These are phyloP conservation scores for Thecocarcelia acutangulata DNA, from an alignment of 2,888 invertebrate genomes.

Conservation along the genomic window DNA sequence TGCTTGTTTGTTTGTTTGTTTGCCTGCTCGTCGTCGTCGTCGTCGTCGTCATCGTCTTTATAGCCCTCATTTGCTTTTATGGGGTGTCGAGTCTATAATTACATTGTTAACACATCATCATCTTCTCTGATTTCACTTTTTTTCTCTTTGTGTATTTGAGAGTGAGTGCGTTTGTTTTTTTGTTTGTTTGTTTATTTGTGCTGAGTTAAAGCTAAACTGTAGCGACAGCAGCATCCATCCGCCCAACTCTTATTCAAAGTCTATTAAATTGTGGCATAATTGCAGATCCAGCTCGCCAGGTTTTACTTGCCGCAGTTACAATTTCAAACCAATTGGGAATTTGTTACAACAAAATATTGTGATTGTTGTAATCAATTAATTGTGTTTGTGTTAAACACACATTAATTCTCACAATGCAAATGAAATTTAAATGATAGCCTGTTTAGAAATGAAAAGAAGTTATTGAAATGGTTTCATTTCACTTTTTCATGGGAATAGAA, in stretches of 20 bases:
- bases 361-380: constrained; percentile 73
- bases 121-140: constrained; percentile 71
- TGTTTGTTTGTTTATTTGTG: constrained; percentile 33
- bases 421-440: constrained; percentile 59
- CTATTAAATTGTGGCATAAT: constrained; percentile 41
- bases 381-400: constrained; percentile 56
- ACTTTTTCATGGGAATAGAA: not conserved
- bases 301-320: constrained; percentile 53
- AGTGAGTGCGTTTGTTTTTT: not conserved
- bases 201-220: constrained; percentile 36
- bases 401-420: constrained; percentile 35
- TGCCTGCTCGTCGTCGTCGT: too few species aligned
- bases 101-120: constrained; percentile 80
- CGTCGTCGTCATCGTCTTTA: not conserved
- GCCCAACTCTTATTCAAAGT: constrained; percentile 44
- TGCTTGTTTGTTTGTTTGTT: constrained; percentile 1
- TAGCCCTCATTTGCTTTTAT: constrained; percentile 55
- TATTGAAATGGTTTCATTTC: constrained; percentile 39
- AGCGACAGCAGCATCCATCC: constrained; percentile 51
- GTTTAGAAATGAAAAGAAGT: not conserved
- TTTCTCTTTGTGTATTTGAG: not conserved
- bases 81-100: constrained; percentile 76
- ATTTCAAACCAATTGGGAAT: constrained; percentile 78
- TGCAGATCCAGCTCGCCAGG: constrained; percentile 19
- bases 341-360: constrained; percentile 77